phyloP scores from a whole-genome alignment of 2,888 invertebrate species.

The Dioctria rufipes region DNA sequence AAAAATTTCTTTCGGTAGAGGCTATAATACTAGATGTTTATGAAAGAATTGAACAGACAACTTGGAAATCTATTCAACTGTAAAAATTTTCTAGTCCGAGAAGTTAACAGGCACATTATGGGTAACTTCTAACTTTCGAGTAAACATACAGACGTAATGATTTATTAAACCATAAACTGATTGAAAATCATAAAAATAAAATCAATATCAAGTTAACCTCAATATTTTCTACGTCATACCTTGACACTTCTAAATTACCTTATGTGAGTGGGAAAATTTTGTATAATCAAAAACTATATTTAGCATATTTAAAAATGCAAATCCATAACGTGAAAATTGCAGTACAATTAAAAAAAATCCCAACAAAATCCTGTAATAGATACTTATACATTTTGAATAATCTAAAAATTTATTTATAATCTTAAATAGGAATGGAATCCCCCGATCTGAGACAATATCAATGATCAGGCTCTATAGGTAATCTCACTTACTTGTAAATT shows the following conservation, averaged over 20 bases:
- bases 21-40: no score
- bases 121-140: no score
- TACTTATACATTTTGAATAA: conserved; percentile 8
- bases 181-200: neutral
- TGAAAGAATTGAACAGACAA: no score
- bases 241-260: conserved; percentile 24
- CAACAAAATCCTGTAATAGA: conserved; percentile 19
- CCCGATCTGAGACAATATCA: conserved; percentile 22
- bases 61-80: no score
- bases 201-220: neutral
- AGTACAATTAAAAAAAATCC: conserved; percentile 34
- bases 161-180: no score
- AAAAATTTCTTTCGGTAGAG: no score
- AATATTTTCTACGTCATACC: neutral
- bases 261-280: conserved; percentile 21
- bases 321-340: conserved; percentile 12
- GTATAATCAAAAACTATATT: conserved; percentile 26
- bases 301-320: conserved; percentile 14
- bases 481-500: no score
- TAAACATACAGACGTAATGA: no score
- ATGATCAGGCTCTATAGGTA: neutral
- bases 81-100: no score
- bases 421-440: conserved; percentile 26
- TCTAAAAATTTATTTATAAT: conserved; percentile 29
- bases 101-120: no score